phyloP scores from a whole-genome alignment of 2,888 invertebrate genomes.

The Hedychridium roseum region DNA sequence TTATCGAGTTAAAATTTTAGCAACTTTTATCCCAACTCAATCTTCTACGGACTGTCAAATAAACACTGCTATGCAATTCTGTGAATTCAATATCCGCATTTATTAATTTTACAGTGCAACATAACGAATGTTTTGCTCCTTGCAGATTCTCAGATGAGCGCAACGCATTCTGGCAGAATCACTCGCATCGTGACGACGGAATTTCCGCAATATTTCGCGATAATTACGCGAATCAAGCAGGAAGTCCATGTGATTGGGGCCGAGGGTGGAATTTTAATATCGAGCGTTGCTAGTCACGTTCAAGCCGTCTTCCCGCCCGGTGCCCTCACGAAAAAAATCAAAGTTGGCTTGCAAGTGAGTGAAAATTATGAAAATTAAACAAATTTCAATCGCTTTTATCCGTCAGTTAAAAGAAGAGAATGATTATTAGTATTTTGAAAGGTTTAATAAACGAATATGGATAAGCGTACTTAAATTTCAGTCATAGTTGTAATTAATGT shows the following conservation, averaged over 20 bases:
- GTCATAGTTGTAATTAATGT: too few species aligned
- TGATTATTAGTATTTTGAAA: too few species aligned
- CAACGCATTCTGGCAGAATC: slow-evolving; percentile 73
- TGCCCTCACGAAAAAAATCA: slow-evolving; percentile 98
- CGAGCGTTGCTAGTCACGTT: slow-evolving; percentile 79
- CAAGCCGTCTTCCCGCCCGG: slow-evolving; percentile 91
- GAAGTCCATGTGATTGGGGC: slow-evolving; percentile 97
- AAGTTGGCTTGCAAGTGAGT: slow-evolving; percentile 90
- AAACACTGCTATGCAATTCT: too few species aligned
- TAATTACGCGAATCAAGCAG: slow-evolving; percentile 92
- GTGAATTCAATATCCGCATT: not conserved
- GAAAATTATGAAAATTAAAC: slow-evolving; percentile 5
- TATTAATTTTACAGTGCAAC: not conserved
- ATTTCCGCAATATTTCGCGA: slow-evolving; percentile 98
- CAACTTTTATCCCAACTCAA: too few species aligned
- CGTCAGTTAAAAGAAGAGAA: too few species aligned
- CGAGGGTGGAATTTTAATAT: slow-evolving; percentile 96
- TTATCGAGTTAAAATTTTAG: too few species aligned
- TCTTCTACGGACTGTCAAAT: too few species aligned
- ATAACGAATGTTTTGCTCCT: too few species aligned
- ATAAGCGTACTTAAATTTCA: too few species aligned
- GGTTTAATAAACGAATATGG: too few species aligned
- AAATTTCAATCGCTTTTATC: not conserved
- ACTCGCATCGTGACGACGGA: slow-evolving; percentile 94
- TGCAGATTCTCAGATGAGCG: slow-evolving; percentile 59